Conservation (phyloP, 2,113 vertebrate species). For the Hemiprocne comata region DNA sequence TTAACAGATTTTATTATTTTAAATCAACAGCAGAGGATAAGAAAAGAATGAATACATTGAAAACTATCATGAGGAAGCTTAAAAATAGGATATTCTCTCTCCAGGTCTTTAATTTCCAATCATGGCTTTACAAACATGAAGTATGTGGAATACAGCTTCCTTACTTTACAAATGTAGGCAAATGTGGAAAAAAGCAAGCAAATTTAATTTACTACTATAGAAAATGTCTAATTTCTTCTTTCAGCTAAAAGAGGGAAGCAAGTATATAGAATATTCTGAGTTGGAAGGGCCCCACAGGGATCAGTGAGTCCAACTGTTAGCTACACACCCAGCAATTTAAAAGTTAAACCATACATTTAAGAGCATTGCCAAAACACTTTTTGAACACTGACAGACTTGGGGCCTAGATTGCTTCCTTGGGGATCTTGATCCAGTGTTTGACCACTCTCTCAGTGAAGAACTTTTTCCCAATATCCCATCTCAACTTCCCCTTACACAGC, state of each 20-base stretch:
- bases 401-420: not conserved
- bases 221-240: not conserved
- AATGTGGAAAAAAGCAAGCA: not conserved
- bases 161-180: not conserved
- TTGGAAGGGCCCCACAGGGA: not conserved
- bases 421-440: not conserved
- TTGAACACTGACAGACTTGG: not conserved
- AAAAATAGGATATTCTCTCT: not conserved
- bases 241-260: not conserved
- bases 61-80: not conserved
- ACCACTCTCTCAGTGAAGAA: not conserved
- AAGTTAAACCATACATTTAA: not conserved
- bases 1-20: slow-evolving; percentile 57
- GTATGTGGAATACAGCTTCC: not conserved
- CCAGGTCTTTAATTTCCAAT: not conserved
- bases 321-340: not conserved
- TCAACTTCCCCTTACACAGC: not conserved
- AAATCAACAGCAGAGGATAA: slow-evolving; percentile 11
- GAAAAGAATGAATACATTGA: not conserved
- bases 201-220: not conserved
- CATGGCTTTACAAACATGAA: not conserved
- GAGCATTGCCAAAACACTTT: not conserved
- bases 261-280: not conserved
- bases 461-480: not conserved
- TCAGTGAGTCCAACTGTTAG: not conserved